Percentiles rank a stretch among this genome's conserved stretches.
These are phyloP conservation scores for Itoplectis maculator DNA, from an alignment of 2,888 invertebrate genomes.

Conservation along the genomic window DNA sequence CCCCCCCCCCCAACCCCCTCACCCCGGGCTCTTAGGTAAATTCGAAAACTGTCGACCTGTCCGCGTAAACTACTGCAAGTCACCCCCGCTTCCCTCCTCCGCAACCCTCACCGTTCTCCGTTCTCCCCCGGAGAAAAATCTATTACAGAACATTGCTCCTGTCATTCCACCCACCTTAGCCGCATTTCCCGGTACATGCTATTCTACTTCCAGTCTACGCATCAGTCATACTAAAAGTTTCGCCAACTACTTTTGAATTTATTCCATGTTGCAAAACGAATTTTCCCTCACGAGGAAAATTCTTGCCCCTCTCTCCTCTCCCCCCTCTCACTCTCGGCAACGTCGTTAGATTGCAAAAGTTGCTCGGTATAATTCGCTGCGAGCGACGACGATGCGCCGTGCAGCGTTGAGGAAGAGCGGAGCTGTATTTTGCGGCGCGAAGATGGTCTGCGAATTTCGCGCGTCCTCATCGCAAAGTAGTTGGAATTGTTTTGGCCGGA, in stretches of 20 bases:
- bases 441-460: slow-evolving; percentile 4
- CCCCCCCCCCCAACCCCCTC: slow-evolving; percentile 41
- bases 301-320: background rate
- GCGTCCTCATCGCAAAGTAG: slow-evolving; percentile 8
- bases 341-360: slow-evolving; percentile 45
- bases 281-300: slow-evolving; percentile 6
- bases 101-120: background rate
- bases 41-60: slow-evolving; percentile 67
- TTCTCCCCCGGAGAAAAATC: slow-evolving; percentile 56
- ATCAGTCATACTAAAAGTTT: slow-evolving; percentile 47
- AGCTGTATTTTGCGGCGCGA: background rate
- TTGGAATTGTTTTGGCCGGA: slow-evolving; percentile 35
- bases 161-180: slow-evolving; percentile 50
- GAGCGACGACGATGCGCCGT: slow-evolving; percentile 12
- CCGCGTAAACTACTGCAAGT: slow-evolving; percentile 65
- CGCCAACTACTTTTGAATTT: slow-evolving; percentile 50
- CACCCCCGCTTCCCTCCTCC: background rate
- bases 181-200: slow-evolving; percentile 48
- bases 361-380: slow-evolving; percentile 13
- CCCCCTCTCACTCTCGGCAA: background rate
- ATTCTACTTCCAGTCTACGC: slow-evolving; percentile 43
- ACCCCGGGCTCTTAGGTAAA: slow-evolving; percentile 68
- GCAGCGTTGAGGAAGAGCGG: background rate
- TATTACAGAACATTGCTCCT: slow-evolving; percentile 60
- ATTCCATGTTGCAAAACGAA: slow-evolving; percentile 17